A percentile compares a stretch with the other conserved stretches of the same genome.
Evolutionary conservation across 2,797 vertebrate species (phyloP).

Genomic region (Smutsia gigantea): DNA sequence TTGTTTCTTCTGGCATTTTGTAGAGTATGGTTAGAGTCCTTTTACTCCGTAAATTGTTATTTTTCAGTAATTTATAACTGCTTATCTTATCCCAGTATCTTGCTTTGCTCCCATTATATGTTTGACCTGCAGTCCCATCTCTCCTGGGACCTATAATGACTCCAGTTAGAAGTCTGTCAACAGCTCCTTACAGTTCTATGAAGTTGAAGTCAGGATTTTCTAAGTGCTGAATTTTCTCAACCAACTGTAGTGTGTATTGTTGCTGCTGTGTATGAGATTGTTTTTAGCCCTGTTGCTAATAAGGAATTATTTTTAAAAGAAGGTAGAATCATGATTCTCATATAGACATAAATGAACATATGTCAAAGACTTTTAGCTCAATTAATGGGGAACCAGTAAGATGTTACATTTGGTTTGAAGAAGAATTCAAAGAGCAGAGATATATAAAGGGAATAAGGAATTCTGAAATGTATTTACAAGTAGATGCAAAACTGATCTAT

Average conservation of each 20-base stretch:
- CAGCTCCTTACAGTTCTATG: not conserved
- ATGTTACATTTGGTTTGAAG: not conserved
- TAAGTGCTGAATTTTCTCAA: not conserved
- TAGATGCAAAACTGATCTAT: not conserved
- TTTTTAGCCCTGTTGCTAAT: not conserved
- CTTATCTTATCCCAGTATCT: not conserved
- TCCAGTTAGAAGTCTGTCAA: not conserved
- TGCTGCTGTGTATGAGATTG: not conserved
- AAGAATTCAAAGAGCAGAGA: not conserved
- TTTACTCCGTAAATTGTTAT: not conserved
- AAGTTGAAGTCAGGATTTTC: not conserved
- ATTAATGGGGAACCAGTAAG: not conserved
- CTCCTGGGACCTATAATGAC: not conserved
- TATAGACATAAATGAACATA: not conserved
- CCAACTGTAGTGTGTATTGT: not conserved
- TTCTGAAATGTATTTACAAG: not conserved
- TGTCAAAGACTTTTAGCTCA: not conserved
- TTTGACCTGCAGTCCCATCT: not conserved
- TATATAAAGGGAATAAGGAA: not conserved
- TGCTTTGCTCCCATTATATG: not conserved
- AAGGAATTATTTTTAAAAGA: constrained; percentile 2
- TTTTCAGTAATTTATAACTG: not conserved
- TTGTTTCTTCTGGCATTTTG: not conserved
- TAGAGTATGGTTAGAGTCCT: not conserved
- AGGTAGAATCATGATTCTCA: not conserved